These are phyloP conservation scores for Microtus oregoni DNA, from an alignment of 2,113 vertebrate species.

Conservation along the genomic window DNA sequence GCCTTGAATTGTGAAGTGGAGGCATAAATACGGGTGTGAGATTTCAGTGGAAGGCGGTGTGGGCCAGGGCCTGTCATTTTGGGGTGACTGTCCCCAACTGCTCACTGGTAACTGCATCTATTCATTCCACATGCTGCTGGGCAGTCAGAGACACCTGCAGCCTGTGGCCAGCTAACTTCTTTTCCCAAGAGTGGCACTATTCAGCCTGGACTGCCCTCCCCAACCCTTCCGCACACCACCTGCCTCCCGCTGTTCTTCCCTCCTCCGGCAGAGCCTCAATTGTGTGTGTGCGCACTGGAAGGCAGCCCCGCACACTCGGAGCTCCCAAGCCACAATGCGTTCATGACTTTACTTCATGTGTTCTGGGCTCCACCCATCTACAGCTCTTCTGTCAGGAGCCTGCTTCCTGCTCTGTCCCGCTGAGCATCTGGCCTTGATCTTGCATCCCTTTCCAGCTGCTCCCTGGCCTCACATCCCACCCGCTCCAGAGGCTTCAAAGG, in stretches of 20 bases:
- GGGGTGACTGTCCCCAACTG: background rate
- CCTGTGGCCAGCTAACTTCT: too few relatives aligned
- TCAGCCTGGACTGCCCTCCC: background rate
- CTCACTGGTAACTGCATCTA: fast-evolving
- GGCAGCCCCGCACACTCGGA: background rate
- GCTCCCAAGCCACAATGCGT: background rate
- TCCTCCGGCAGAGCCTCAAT: background rate
- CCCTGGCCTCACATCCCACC: background rate
- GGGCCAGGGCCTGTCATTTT: background rate
- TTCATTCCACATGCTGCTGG: background rate
- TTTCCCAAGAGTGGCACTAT: background rate
- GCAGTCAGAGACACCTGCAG: background rate
- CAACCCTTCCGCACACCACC: background rate
- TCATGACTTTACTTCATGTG: fast-evolving
- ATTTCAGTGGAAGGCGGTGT: background rate
- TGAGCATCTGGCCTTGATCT: background rate
- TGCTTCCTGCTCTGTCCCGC: too few relatives aligned
- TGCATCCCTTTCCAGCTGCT: background rate
- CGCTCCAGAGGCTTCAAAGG: conserved; percentile 17
- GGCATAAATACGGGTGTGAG: background rate
- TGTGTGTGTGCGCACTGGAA: fast-evolving
- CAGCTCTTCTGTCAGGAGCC: background rate
- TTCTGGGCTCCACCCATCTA: background rate
- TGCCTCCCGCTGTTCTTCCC: background rate
- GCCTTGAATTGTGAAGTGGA: background rate